Percentiles rank a stretch among this genome's conserved stretches.
These are phyloP conservation scores for Palythoa heliodiscus DNA, from an alignment of 92 coral and sea anemone species.

Conservation along the genomic window DNA sequence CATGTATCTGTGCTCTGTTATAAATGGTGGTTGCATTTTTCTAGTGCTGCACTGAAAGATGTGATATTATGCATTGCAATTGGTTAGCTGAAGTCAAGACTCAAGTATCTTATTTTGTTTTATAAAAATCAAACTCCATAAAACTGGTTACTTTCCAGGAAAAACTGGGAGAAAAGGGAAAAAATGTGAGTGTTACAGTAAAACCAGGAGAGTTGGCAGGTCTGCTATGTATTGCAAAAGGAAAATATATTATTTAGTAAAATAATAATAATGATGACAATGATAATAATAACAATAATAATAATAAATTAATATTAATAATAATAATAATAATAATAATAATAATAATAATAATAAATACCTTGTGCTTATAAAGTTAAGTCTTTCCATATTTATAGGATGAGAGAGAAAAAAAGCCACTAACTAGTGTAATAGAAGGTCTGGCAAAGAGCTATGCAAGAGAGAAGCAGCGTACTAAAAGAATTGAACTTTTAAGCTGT, in stretches of 20 bases:
- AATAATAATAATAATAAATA: neutral
- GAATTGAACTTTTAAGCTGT: conserved; percentile 41
- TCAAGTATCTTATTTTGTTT: no score
- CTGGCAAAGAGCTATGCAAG: conserved; percentile 14
- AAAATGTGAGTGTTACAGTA: neutral
- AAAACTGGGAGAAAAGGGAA: neutral
- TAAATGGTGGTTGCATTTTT: no score
- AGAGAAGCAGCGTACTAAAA: conserved; percentile 15
- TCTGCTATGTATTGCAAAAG: neutral
- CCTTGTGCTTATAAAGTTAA: neutral
- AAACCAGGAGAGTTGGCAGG: neutral
- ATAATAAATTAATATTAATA: no score
- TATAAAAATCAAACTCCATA: no score
- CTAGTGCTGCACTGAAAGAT: no score
- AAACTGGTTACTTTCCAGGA: neutral
- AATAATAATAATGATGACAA: neutral
- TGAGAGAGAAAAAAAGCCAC: neutral
- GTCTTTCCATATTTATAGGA: conserved; percentile 1
- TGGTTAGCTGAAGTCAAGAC: no score
- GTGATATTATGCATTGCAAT: no score
- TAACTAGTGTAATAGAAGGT: neutral
- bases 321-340: no score
- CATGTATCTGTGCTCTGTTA: no score
- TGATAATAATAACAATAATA: no score
- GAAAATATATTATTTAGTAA: neutral